These are phyloP conservation scores for Pyrocephalus nanus DNA, from an alignment of 2,797 vertebrate species.

Conservation along the genomic window DNA sequence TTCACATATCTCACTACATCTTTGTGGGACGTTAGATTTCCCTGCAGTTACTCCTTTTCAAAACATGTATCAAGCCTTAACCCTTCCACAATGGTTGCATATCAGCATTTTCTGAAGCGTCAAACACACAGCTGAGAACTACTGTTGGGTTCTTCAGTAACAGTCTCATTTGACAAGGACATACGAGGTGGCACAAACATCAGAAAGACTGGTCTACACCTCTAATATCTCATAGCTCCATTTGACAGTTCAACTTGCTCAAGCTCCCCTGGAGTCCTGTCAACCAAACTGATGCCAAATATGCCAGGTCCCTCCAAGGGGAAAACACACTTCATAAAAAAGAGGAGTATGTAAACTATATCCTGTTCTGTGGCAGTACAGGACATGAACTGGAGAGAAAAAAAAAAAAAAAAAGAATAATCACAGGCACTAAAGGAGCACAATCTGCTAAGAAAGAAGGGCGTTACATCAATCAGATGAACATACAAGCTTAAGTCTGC, in stretches of 20 bases:
- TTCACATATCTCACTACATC: neutral
- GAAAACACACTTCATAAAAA: neutral
- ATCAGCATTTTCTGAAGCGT: neutral
- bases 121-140: neutral
- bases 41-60: neutral
- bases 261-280: neutral
- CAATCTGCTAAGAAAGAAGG: neutral
- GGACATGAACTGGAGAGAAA: neutral
- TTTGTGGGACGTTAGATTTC: neutral
- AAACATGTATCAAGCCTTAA: neutral
- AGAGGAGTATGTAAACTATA: neutral
- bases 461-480: neutral
- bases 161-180: neutral
- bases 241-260: neutral
- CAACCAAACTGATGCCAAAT: neutral
- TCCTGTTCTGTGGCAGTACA: neutral
- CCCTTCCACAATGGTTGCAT: neutral
- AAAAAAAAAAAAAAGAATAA: neutral
- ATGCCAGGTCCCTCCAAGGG: neutral
- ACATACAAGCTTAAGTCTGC: rapidly evolving
- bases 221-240: neutral
- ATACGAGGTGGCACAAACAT: neutral
- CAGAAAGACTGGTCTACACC: neutral
- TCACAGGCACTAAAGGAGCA: neutral
- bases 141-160: neutral